Conservation (phyloP, 2,888 invertebrate genomes). For the Drosophila merina region DNA sequence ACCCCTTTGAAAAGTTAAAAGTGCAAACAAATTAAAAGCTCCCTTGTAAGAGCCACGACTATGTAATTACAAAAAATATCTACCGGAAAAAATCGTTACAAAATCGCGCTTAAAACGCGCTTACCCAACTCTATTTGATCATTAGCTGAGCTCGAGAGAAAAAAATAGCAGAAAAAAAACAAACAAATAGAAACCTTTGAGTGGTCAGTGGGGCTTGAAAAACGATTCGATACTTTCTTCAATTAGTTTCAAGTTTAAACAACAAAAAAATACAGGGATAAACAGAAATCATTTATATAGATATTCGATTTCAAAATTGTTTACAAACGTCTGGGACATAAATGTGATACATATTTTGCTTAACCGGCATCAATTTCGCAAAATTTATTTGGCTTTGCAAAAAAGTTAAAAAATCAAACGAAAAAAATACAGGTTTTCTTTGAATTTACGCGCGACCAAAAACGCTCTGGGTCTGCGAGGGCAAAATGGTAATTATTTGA, state of each 20-base stretch:
- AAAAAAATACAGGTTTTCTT: not conserved
- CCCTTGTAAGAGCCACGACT: slow-evolving; percentile 1
- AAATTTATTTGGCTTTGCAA: slow-evolving; percentile 37
- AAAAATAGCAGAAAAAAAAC: not conserved
- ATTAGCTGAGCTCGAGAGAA: slow-evolving; percentile 6
- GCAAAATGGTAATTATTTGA: slow-evolving; percentile 25
- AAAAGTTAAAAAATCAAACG: not conserved
- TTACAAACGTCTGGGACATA: not conserved
- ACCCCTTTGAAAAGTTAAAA: not conserved
- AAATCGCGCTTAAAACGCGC: slow-evolving; percentile 17
- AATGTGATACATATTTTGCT: not conserved
- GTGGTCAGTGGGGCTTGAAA: slow-evolving; percentile 12
- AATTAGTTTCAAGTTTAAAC: not conserved
- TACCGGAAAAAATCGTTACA: slow-evolving; percentile 11
- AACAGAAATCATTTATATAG: not conserved
- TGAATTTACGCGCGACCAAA: not conserved
- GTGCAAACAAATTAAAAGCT: slow-evolving; percentile 3
- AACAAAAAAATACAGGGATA: not conserved
- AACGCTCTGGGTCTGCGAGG: not conserved
- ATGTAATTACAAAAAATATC: slow-evolving; percentile 18
- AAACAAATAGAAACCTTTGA: slow-evolving; percentile 4
- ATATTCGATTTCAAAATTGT: not conserved
- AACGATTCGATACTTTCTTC: slow-evolving; percentile 3
- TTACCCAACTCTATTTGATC: slow-evolving; percentile 29
- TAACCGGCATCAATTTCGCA: slow-evolving; percentile 1